A percentile compares a stretch with the other conserved stretches of the same genome.
phyloP scores from a whole-genome alignment of 2,113 vertebrate species.

The Astur gentilis region DNA sequence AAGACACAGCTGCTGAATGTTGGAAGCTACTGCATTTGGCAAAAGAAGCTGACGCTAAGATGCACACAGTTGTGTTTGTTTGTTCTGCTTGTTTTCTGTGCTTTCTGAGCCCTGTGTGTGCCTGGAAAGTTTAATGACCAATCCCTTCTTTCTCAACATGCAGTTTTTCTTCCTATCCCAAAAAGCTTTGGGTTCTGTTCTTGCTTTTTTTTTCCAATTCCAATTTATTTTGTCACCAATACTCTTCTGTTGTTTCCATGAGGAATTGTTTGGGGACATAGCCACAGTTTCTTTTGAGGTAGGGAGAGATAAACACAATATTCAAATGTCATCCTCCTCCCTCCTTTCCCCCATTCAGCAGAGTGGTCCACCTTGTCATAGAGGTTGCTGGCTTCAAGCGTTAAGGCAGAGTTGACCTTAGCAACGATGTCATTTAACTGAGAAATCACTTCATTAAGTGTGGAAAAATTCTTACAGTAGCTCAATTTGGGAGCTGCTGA shows the following conservation, averaged over 20 bases:
- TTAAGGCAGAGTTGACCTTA: conserved; percentile 8
- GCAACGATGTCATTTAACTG: neutral
- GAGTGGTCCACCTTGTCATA: neutral
- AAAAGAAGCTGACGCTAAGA: conserved; percentile 65
- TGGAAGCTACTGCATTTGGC: conserved; percentile 68
- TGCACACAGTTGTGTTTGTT: conserved; percentile 65
- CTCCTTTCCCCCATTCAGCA: neutral
- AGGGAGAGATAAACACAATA: neutral
- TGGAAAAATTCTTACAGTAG: conserved; percentile 40
- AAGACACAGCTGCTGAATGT: conserved; percentile 67
- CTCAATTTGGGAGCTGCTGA: conserved; percentile 55
- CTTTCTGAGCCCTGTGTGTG: conserved; percentile 59
- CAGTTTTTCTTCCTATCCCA: conserved; percentile 52
- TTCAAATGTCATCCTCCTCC: neutral
- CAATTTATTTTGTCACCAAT: neutral
- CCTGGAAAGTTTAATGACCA: conserved; percentile 58
- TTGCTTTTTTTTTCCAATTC: conserved; percentile 32
- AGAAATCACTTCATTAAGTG: conserved; percentile 22
- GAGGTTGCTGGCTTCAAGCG: neutral
- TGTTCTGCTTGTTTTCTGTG: conserved; percentile 67
- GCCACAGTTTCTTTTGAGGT: neutral
- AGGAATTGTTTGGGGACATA: neutral
- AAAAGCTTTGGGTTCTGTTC: conserved; percentile 50
- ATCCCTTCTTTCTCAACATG: conserved; percentile 55
- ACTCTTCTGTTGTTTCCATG: neutral